Evolutionary conservation across 2,113 vertebrate genomes (phyloP).

Genomic region (Chrysemys picta): DNA sequence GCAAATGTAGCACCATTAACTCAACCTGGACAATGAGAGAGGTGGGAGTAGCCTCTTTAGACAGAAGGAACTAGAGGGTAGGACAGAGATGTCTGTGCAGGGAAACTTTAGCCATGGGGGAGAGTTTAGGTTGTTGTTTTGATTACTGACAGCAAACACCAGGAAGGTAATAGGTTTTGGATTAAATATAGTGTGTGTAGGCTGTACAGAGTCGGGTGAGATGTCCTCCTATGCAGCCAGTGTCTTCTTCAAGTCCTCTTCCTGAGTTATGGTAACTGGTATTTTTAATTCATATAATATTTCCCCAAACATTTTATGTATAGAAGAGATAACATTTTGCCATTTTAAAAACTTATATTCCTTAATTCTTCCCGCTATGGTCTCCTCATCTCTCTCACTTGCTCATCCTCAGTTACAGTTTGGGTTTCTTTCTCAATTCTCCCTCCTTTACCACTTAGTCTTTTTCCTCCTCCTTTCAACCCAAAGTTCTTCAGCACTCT

Average conservation of each 20-base stretch:
- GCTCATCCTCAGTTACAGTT: background rate
- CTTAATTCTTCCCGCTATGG: background rate
- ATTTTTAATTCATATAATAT: background rate
- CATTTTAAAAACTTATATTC: background rate
- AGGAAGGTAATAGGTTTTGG: background rate
- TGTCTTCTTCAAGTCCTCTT: too few species aligned
- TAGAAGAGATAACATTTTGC: background rate
- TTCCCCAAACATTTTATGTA: background rate
- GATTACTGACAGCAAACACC: background rate
- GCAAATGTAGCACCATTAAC: too few species aligned
- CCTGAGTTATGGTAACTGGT: background rate
- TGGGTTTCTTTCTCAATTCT: background rate
- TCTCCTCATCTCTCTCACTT: background rate
- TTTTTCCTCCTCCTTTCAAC: background rate
- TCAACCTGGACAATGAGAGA: background rate
- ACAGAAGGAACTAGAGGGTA: background rate
- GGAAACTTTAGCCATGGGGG: background rate
- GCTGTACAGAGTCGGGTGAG: background rate
- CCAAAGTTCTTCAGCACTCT: background rate
- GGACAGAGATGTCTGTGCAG: background rate
- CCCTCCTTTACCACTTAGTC: background rate
- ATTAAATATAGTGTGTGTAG: accelerated
- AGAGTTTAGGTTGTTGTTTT: background rate
- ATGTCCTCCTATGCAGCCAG: too few species aligned
- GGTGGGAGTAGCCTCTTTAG: background rate